Conservation (phyloP, 1,140 invertebrate species). For the Caerostris darwini region DNA sequence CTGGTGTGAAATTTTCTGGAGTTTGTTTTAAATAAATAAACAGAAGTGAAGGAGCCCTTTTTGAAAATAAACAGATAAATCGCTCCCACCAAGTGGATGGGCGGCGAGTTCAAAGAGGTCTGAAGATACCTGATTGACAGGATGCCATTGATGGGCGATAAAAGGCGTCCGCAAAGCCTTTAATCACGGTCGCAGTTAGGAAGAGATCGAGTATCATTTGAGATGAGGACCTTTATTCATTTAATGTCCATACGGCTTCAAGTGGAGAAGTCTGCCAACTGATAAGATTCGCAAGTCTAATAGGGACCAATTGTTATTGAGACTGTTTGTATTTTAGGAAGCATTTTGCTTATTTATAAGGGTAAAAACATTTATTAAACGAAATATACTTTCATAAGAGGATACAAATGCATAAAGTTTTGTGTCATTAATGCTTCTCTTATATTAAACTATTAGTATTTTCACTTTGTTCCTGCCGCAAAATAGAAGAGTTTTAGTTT, state of each 20-base stretch:
- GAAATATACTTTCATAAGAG: no score
- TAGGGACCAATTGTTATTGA: no score
- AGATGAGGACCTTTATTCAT: not conserved
- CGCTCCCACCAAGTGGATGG: not conserved
- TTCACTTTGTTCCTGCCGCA: no score
- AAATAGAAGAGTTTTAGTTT: no score
- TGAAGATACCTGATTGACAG: constrained; percentile 7
- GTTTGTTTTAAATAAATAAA: not conserved
- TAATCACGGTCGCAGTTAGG: not conserved
- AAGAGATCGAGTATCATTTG: not conserved
- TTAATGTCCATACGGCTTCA: not conserved
- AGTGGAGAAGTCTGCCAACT: not conserved
- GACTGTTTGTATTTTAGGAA: no score
- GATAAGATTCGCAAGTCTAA: not conserved
- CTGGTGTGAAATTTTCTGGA: no score
- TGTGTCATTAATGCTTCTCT: no score
- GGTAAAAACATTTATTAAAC: no score
- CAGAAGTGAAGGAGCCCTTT: not conserved
- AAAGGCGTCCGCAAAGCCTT: constrained; percentile 1
- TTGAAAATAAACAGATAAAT: not conserved
- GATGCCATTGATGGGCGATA: not conserved
- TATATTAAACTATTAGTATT: no score
- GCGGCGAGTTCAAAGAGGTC: not conserved
- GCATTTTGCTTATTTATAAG: no score
- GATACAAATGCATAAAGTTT: no score